Conservation (phyloP, 2,797 vertebrate species). For the Bovichtus variegatus region DNA sequence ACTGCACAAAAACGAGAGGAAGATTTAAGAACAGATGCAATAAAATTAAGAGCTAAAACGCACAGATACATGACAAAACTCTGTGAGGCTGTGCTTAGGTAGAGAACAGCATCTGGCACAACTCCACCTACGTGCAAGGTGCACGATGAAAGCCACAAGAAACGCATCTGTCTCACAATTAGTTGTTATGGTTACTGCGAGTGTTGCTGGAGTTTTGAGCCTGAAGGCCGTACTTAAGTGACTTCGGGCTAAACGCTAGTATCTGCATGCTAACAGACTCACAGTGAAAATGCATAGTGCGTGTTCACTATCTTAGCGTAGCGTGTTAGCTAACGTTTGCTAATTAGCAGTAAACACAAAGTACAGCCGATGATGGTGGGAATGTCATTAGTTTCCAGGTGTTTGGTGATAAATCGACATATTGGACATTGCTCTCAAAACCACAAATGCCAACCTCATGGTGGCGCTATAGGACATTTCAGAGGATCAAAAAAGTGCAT, state of each 20-base stretch:
- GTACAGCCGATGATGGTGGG: not conserved
- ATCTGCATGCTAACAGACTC: not conserved
- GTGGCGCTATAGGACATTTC: not conserved
- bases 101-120: not conserved
- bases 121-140: not conserved
- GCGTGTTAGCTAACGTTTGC: not conserved
- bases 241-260: not conserved
- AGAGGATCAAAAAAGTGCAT: not conserved
- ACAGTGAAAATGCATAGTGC: not conserved
- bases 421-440: not conserved
- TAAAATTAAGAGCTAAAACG: not conserved
- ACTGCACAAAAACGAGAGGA: slow-evolving; percentile 69
- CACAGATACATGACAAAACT: not conserved
- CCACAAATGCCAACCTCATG: not conserved
- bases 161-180: not conserved
- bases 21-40: slow-evolving; percentile 4
- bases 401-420: not conserved
- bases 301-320: not conserved
- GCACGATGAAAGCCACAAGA: not conserved
- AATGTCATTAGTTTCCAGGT: not conserved
- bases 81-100: not conserved
- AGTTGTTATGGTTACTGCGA: not conserved
- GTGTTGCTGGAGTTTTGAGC: not conserved
- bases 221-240: not conserved
- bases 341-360: not conserved